Evolutionary conservation across 2,888 invertebrate genomes (phyloP), one percentile per base, ranked within the genome.

Genomic region (Heliconius ethilla): DNA sequence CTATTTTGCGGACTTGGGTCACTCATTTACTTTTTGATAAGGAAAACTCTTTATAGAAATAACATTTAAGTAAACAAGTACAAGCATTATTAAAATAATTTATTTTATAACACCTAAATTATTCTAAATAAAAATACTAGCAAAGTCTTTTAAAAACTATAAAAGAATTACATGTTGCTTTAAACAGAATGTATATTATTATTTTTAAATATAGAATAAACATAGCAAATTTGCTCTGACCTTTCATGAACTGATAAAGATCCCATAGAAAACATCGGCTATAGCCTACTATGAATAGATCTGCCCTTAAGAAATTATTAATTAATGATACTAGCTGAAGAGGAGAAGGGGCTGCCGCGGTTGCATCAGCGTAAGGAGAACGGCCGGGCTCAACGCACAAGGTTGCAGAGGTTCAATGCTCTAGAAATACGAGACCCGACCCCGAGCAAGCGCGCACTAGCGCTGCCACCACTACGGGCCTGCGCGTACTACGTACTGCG

Each of bases 351-450:
- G 92, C 92, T 92, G 91, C 84, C 89, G 88, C 82, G 87, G 90
- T 94, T 94, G 93, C 93, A 92, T 93, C 92, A 93, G 90, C 89
- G 87, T 86, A 85, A 90, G 87, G 93, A 92, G 93, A 93, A 92
- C 91, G 94, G 93, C 87, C 90, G 91, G 89, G 85, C 92, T 93
- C 94, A 94, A 94, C 89, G 90, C 90, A 93, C 94, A 94, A 94
- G 94, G 94, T 94, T 94, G 94, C 91, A 89, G 90, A 93, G 92
- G 94, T 94, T 94, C 94, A 94, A 93, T 93, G 94, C 92, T 94
- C 94, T 93, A 94, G 92, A 93, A 93, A 93, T 92, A 93, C 90
- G 89, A 93, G 88, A 91, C 89, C 89, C 92, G 93, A 93, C 92
- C 93, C 91, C 91, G 89, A 85, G 85, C 89, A 87, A 88, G 89